Conservation (phyloP, 2,113 vertebrate genomes). For the Leptobrachium ailaonicum region DNA sequence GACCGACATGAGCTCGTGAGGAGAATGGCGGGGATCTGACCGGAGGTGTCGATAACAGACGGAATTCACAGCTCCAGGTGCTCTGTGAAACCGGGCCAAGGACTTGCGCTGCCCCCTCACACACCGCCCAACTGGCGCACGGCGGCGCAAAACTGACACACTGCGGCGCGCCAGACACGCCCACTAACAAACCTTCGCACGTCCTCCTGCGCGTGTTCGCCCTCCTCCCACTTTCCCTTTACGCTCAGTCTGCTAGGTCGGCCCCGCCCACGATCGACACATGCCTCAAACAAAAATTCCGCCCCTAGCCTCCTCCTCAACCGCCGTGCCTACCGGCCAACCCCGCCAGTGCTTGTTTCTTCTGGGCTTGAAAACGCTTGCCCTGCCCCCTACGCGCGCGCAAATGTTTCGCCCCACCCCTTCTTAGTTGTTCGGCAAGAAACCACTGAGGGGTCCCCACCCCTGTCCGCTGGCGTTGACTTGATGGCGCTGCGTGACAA, state of each 20-base stretch:
- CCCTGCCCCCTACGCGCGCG: neutral
- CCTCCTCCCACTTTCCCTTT: too few relatives aligned
- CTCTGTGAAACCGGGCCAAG: neutral
- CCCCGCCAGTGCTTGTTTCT: neutral
- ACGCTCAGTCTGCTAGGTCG: too few relatives aligned
- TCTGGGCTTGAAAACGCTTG: too few relatives aligned
- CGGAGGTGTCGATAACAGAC: neutral
- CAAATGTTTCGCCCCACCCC: slow-evolving; percentile 19
- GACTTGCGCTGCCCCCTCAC: neutral
- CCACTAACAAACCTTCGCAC: slow-evolving; percentile 23
- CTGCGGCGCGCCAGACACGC: slow-evolving; percentile 50
- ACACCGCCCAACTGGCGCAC: slow-evolving; percentile 25
- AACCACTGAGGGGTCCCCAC: too few relatives aligned
- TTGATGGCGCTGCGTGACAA: too few relatives aligned
- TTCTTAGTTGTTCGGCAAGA: slow-evolving; percentile 49
- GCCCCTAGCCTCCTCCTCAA: too few relatives aligned
- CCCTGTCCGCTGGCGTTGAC: too few relatives aligned
- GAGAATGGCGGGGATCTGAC: slow-evolving; percentile 22
- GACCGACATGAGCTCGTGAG: slow-evolving; percentile 7
- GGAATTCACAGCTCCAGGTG: neutral
- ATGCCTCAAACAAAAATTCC: too few relatives aligned
- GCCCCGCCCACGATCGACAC: too few relatives aligned
- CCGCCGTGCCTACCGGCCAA: too few relatives aligned
- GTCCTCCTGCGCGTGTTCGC: neutral
- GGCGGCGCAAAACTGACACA: slow-evolving; percentile 15